Base-by-base conservation (phyloP, 2,113 vertebrate genomes). In the Syngnathus scovelli region DNA sequence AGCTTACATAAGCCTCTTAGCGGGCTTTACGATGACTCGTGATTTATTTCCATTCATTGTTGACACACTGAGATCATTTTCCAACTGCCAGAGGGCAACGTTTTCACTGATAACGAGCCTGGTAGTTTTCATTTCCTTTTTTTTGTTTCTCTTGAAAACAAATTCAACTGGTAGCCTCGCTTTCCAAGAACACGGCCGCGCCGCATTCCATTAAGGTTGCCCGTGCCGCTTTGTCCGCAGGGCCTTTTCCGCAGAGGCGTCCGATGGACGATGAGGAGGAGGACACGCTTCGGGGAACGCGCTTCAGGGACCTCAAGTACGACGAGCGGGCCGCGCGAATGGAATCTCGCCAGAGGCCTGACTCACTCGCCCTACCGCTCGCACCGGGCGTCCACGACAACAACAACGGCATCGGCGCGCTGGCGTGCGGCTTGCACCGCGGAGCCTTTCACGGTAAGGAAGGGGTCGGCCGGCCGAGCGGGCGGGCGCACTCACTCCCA, bases 221-320 rank as follows among this genome's bases (percentile, higher is more conserved):
- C 51, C 7, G 0, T 78, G 60, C 71, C 39, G 37, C 27, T 33
- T 9, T 64, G 27, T 61, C 8, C 61, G 44, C 76, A 90, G 89
- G 86, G 75, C 83, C 44, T 83, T 83, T 79, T 85, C 80, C 88
- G 85, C 88, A 83, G 85, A 88, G 85, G 82, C 75, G 75, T 87
- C 78, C 74, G 70, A 90, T 90, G 89, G 89, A 89, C 73, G 89
- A 90, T 89, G 89, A 89, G 82, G 89, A 90, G 87, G 87, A 87
- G 76, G 89, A 89, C 80, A 88, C 89, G 88, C 86, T 87, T 80
- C 83, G 86, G 86, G 79, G 80, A 76, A 71, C 80, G 58, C 72
- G 85, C 79, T 83, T 86, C 56, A 64, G 77, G 75, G 82, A 86
- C 72, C 18, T 82, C 77, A 89, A 87, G 70, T 83, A 76, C 82